These are phyloP conservation scores for Eupithecia abbreviata DNA, from an alignment of 2,888 invertebrate genomes.

Conservation along the genomic window DNA sequence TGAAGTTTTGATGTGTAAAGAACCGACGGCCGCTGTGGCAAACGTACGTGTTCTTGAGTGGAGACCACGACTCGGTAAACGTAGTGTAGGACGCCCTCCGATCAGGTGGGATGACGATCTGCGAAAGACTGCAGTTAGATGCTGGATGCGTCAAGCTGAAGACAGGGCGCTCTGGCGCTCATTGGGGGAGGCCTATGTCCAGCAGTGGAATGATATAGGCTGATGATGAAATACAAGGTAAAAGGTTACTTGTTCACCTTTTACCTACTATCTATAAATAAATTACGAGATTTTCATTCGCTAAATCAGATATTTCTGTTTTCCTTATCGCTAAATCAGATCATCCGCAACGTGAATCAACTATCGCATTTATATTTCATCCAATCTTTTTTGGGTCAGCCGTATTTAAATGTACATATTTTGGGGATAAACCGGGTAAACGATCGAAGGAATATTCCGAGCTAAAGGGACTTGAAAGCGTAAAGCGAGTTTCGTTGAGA, in stretches of 20 bases:
- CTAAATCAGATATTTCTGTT: constrained; percentile 9
- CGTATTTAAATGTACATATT: constrained; percentile 36
- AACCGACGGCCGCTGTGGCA: too few relatives aligned
- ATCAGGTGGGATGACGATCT: too few relatives aligned
- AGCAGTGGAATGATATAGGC: too few relatives aligned
- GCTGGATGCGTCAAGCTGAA: too few relatives aligned
- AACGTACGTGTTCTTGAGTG: too few relatives aligned
- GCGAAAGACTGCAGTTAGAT: too few relatives aligned
- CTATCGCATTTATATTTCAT: constrained; percentile 28
- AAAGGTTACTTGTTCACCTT: too few relatives aligned
- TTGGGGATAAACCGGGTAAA: constrained; percentile 16
- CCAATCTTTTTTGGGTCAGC: constrained; percentile 22
- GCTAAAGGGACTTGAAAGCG: background rate
- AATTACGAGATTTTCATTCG: background rate
- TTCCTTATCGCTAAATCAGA: constrained; percentile 17
- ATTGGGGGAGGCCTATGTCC: too few relatives aligned
- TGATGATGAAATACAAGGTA: background rate
- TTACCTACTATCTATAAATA: background rate
- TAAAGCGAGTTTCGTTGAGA: background rate
- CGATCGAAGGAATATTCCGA: constrained; percentile 11
- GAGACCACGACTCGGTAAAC: too few relatives aligned
- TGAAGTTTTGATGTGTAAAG: too few relatives aligned
- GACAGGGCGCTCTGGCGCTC: too few relatives aligned
- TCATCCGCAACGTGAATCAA: constrained; percentile 21
- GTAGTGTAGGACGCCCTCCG: too few relatives aligned